Percentiles rank a stretch among this genome's conserved stretches.
Conservation (phyloP, 37 sponge, comb jelly and placozoan genomes). For the Chondrilla cf. caribensis region DNA sequence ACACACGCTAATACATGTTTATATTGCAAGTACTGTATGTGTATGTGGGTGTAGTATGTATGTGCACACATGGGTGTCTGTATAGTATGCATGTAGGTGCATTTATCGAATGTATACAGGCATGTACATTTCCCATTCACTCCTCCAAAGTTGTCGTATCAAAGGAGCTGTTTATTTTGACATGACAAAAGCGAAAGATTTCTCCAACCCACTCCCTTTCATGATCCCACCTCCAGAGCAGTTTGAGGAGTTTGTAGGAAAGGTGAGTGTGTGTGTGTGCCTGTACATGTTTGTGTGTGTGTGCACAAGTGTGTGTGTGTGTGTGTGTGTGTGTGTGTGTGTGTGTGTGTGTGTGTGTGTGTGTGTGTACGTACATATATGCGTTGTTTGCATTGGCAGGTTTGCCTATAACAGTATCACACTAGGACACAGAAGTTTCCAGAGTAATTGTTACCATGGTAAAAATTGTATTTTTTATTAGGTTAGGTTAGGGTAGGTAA, state of each 20-base stretch:
- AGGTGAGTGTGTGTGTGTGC: slow-evolving; percentile 16
- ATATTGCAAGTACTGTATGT: too few species aligned
- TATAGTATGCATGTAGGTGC: too few species aligned
- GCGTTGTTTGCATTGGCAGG: neutral
- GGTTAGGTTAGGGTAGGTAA: too few species aligned
- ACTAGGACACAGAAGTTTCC: too few species aligned
- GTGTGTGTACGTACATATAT: neutral
- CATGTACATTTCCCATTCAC: too few species aligned
- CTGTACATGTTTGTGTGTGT: neutral
- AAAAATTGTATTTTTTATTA: too few species aligned
- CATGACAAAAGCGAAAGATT: slow-evolving; percentile 25
- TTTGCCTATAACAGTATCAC: neutral
- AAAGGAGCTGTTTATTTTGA: slow-evolving; percentile 60
- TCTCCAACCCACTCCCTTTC: slow-evolving; percentile 27
- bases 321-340: slow-evolving; percentile 15
- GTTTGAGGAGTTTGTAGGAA: slow-evolving; percentile 34
- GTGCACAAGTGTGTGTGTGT: neutral
- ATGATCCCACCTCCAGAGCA: slow-evolving; percentile 49
- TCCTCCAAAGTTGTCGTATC: slow-evolving; percentile 36
- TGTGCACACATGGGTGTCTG: too few species aligned
- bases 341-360: slow-evolving; percentile 9
- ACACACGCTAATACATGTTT: too few species aligned
- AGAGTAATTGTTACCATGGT: too few species aligned
- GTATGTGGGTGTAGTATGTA: too few species aligned
- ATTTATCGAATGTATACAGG: too few species aligned